phyloP scores from a whole-genome alignment of 2,113 vertebrate genomes.

The Terrapene triunguis region DNA sequence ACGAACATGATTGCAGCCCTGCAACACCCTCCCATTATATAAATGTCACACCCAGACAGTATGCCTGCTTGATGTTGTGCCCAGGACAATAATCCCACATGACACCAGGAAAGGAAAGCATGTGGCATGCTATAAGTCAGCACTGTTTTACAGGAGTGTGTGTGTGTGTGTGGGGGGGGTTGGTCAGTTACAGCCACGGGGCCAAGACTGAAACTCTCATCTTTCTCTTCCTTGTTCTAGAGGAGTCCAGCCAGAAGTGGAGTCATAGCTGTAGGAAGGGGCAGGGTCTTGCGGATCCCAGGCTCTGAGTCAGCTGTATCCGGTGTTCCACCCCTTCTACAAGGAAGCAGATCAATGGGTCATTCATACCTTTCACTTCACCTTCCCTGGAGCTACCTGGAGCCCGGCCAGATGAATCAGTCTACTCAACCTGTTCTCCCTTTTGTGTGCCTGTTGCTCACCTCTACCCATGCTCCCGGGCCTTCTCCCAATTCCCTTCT shows the following conservation, averaged over 20 bases:
- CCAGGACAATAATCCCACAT: too few species aligned
- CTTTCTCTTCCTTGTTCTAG: neutral
- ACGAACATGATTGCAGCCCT: neutral
- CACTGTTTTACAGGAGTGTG: neutral
- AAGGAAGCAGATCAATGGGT: neutral
- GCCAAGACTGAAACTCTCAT: neutral
- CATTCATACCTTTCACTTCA: neutral
- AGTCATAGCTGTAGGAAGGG: neutral
- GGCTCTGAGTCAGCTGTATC: neutral
- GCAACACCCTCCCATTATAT: neutral
- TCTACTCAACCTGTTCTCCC: neutral
- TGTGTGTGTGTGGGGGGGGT: too few species aligned
- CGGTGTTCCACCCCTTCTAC: neutral
- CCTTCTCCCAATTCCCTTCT: neutral
- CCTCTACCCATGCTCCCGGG: neutral
- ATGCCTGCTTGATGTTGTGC: too few species aligned
- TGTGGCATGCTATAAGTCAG: neutral
- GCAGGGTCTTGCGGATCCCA: neutral
- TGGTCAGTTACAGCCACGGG: rapidly evolving
- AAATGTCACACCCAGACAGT: neutral
- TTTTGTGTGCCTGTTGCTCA: neutral
- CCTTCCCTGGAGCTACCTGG: neutral
- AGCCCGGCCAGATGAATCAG: neutral
- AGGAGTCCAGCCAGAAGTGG: neutral
- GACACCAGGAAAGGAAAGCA: rapidly evolving